Percentiles rank a stretch among this genome's conserved stretches.
These are phyloP conservation scores for Calyptommatus sinebrachiatus DNA, from an alignment of 2,113 vertebrate genomes.

Conservation along the genomic window DNA sequence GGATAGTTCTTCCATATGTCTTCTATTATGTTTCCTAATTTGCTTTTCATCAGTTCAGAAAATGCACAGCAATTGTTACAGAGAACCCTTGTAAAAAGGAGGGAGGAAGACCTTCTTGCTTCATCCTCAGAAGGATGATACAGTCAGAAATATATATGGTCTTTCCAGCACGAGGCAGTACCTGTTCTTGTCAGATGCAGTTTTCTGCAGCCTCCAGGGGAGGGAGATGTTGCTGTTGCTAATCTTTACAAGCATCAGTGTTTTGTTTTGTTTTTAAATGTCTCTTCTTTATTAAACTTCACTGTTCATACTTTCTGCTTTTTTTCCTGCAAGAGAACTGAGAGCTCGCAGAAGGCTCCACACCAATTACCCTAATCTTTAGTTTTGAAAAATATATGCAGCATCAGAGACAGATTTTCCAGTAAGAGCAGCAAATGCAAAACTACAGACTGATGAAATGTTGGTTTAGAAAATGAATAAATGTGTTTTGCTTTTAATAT, in stretches of 20 bases:
- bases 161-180: not conserved
- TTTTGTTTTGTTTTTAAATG: not conserved
- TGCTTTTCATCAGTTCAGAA: too few species aligned
- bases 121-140: too few species aligned
- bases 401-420: not conserved
- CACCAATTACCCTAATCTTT: not conserved
- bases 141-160: not conserved
- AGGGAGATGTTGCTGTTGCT: constrained; percentile 61
- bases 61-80: too few species aligned
- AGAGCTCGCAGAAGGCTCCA: not conserved
- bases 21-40: not conserved
- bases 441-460: not conserved
- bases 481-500: not conserved
- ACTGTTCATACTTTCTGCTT: too few species aligned
- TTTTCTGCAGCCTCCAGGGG: constrained; percentile 57
- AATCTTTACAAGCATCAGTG: not conserved
- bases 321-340: not conserved
- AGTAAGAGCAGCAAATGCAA: not conserved
- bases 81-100: not conserved
- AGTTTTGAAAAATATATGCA: not conserved
- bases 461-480: too few species aligned
- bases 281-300: not conserved
- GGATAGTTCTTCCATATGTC: too few species aligned
- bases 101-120: not conserved
- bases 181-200: constrained; percentile 31